A percentile compares a stretch with the other conserved stretches of the same genome.
Conservation (phyloP, 2,113 vertebrate species). For the Macquaria australasica region DNA sequence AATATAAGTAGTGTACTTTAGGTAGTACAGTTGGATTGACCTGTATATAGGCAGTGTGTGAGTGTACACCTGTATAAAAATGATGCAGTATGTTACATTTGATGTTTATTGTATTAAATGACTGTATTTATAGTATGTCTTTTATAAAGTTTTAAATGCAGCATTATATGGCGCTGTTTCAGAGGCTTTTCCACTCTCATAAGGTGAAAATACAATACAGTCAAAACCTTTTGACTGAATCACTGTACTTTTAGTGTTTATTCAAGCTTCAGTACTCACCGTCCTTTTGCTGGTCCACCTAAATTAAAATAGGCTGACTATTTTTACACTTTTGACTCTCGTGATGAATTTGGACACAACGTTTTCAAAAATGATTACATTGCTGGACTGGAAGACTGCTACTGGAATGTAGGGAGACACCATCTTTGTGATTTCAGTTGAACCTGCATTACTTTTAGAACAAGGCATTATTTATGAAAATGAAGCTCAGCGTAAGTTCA, state of each 20-base stretch:
- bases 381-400: not conserved
- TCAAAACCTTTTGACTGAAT: not conserved
- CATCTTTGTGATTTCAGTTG: not conserved
- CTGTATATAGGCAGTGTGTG: not conserved
- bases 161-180: not conserved
- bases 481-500: not conserved
- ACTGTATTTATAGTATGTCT: not conserved
- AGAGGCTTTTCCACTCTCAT: not conserved
- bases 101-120: not conserved
- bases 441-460: too few species aligned
- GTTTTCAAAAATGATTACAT: too few species aligned
- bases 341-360: not conserved
- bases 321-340: not conserved
- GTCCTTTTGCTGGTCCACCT: not conserved
- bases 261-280: not conserved
- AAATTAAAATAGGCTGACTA: not conserved
- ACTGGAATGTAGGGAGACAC: not conserved
- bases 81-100: not conserved
- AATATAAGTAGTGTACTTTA: constrained; percentile 61
- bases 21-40: not conserved
- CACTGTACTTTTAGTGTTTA: not conserved
- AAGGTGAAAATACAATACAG: not conserved
- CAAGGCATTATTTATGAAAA: not conserved
- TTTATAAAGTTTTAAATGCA: not conserved
- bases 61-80: too few species aligned